Evolutionary conservation across 2,113 vertebrate genomes (phyloP).

Genomic region (Felis chaus): DNA sequence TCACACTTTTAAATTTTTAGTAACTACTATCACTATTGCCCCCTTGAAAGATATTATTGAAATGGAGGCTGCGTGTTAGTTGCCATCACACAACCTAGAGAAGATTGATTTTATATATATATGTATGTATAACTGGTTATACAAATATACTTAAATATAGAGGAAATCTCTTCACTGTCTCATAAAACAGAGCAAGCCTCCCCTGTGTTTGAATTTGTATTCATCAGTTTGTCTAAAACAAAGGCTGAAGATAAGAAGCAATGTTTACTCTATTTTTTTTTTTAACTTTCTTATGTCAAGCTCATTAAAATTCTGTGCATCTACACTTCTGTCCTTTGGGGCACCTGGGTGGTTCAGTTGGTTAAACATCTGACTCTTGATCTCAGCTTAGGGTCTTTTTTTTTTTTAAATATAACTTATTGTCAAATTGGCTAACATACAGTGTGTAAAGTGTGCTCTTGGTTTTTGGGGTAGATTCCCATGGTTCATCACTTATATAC

Average conservation of each 20-base stretch:
- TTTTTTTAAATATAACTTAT: too few relatives aligned
- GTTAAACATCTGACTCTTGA: too few relatives aligned
- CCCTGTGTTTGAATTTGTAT: not conserved
- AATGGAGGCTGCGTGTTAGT: not conserved
- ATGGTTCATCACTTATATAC: too few relatives aligned
- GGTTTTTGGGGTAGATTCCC: too few relatives aligned
- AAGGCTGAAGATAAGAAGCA: not conserved
- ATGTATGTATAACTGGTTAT: not conserved
- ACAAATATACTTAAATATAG: conserved; percentile 7
- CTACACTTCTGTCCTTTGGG: conserved; percentile 3
- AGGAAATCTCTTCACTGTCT: not conserved
- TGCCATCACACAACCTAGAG: not conserved
- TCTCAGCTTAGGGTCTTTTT: too few relatives aligned
- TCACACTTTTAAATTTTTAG: not conserved
- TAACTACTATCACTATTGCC: not conserved
- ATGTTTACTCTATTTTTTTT: not conserved
- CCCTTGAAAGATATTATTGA: not conserved
- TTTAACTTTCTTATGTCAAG: not conserved
- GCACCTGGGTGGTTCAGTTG: too few relatives aligned
- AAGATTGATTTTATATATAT: not conserved
- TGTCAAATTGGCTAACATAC: too few relatives aligned
- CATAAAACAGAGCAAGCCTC: not conserved
- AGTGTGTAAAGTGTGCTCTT: too few relatives aligned
- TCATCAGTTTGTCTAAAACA: not conserved
- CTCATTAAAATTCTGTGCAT: not conserved